Evolutionary conservation across 2,113 vertebrate species (phyloP).

Genomic region (Parus major): DNA sequence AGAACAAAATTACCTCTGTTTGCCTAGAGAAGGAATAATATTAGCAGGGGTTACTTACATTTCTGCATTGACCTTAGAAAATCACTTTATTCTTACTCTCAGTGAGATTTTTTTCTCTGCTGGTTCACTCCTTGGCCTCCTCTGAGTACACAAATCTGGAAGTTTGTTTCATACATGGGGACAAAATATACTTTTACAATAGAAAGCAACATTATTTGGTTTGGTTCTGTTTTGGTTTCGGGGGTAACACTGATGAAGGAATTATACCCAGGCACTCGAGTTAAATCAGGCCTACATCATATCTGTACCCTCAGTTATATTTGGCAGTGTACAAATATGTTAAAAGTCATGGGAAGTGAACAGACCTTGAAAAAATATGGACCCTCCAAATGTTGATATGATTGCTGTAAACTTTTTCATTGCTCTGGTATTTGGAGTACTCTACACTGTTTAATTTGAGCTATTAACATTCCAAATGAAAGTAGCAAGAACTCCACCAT

Average conservation of each 20-base stretch:
- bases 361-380: constrained; percentile 43
- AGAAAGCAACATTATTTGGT: background rate
- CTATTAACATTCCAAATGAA: constrained; percentile 63
- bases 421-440: constrained; percentile 55
- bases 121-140: background rate
- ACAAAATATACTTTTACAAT: background rate
- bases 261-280: background rate
- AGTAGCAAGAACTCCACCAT: constrained; percentile 28
- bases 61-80: background rate
- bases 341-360: constrained; percentile 40
- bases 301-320: constrained; percentile 5
- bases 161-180: background rate
- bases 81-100: background rate
- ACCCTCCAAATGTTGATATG: constrained; percentile 48
- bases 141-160: background rate
- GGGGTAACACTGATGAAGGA: background rate
- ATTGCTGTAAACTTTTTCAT: constrained; percentile 52
- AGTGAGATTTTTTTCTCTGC: background rate
- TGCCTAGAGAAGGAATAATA: background rate
- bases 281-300: background rate
- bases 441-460: constrained; percentile 57
- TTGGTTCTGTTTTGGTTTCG: background rate
- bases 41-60: background rate
- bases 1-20: background rate
- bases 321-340: constrained; percentile 14